Evolutionary conservation across 2,797 vertebrate species (phyloP).

Genomic region (Tapirus indicus): DNA sequence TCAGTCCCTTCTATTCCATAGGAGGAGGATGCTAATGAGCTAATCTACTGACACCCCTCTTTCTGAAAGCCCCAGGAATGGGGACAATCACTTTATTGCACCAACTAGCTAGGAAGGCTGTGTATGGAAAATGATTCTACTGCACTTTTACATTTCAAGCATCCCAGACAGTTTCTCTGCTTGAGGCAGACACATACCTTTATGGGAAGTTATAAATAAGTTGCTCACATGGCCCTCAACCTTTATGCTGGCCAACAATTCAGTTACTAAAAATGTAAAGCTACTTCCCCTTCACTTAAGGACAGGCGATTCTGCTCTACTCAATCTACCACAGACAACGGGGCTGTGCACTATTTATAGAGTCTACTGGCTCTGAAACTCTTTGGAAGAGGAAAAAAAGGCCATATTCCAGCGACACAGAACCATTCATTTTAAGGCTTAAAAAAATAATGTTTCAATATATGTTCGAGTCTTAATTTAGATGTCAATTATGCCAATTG

Average conservation of each 20-base stretch:
- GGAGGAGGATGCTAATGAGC: conserved; percentile 23
- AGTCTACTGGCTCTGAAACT: conserved; percentile 70
- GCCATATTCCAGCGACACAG: conserved; percentile 62
- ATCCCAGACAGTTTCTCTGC: conserved; percentile 80
- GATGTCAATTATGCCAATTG: conserved; percentile 57
- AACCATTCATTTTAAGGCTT: conserved; percentile 75
- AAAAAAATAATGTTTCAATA: conserved; percentile 70
- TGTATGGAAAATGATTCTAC: conserved; percentile 74
- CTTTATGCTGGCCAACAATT: conserved; percentile 82
- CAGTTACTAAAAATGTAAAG: conserved; percentile 79
- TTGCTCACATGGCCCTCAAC: conserved; percentile 83
- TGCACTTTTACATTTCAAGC: conserved; percentile 75
- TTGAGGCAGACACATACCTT: conserved; percentile 83
- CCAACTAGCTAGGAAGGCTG: conserved; percentile 48
- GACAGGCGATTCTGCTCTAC: conserved; percentile 80
- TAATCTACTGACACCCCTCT: conserved; percentile 52
- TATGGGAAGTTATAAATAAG: conserved; percentile 84
- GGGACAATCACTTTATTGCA: conserved; percentile 46
- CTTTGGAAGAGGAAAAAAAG: conserved; percentile 34
- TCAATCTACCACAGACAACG: conserved; percentile 81
- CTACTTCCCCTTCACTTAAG: conserved; percentile 84
- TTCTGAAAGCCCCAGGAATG: conserved; percentile 66
- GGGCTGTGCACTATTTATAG: conserved; percentile 78
- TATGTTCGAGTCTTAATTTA: conserved; percentile 63
- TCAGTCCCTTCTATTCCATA: conserved; percentile 25